Base-by-base conservation (phyloP, 2,113 vertebrate genomes). In the Camelus dromedarius region DNA sequence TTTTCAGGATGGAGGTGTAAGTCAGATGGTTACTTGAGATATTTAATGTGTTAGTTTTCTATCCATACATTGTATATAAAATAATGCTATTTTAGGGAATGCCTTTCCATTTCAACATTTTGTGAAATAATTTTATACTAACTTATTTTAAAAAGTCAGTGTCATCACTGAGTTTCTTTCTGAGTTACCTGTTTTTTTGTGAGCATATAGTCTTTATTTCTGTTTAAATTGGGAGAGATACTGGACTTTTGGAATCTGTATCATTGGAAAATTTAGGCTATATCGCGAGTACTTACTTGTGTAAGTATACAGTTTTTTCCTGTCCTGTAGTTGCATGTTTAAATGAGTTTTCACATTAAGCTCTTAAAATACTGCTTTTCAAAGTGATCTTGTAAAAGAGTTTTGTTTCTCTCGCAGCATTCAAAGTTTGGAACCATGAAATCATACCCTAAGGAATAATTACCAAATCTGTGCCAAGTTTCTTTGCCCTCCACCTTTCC, bases 301-400 rank as follows among this genome's bases (percentile, higher is more conserved):
- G 14, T 73, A 64, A 7, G 28, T 46, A 11, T 69, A 28, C 11
- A 69, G 19, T 80, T 73, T 79, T 88, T 96, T 62, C 50, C 52
- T 93, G 7, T 89, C 26, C 14, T 35, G 6, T 50, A 89, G 48
- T 24, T 80, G 24, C 50, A 62, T 42, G 16, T 89, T 81, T 67
- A 64, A 85, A 73, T 84, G 18, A 18, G 24, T 58, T 85, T 92
- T 89, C n/a, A 58, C n/a, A 85, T 11, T 58, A 73, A 67, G 16
- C 54, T 84, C 28, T 79, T 95, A 83, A 95, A 83, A 73, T 42
- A 84, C 9, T 91, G 46, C 10, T 69, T 82, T 96, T 83, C 60
- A 54, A 84, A 48, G 15, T 88, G 26, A 66, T 93, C 42, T 91
- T 88, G 52, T 32, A 67, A 83, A 88, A 92, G 54, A 1, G 56